Evolutionary conservation across 2,888 invertebrate species (phyloP).

Genomic region (Heliothis peltigera): DNA sequence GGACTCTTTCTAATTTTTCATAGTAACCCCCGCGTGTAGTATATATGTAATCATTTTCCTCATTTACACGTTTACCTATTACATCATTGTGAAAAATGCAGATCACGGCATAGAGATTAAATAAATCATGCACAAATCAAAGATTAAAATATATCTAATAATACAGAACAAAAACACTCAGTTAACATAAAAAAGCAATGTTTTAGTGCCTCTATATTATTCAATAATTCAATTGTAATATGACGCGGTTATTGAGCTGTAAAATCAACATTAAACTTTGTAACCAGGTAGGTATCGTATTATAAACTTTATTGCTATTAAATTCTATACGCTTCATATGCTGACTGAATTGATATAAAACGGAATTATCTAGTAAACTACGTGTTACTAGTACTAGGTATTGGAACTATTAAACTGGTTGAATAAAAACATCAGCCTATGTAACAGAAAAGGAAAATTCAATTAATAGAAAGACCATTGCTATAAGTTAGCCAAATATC

Average conservation of each 20-base stretch:
- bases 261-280: conserved; percentile 25
- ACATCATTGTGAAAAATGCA: no score
- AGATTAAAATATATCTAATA: neutral
- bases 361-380: neutral
- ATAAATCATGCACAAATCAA: neutral
- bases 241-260: conserved; percentile 3
- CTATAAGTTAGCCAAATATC: neutral
- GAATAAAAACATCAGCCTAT: neutral
- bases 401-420: no score
- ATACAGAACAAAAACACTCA: neutral
- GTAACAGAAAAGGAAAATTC: neutral
- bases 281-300: neutral
- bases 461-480: neutral
- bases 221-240: conserved; percentile 12
- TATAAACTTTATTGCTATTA: conserved; percentile 6
- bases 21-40: no score
- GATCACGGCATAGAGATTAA: neutral
- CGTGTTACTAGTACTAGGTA: neutral
- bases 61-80: no score
- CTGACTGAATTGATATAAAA: neutral
- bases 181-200: neutral
- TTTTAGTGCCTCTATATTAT: neutral
- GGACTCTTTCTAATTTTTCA: no score
- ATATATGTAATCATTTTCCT: no score
- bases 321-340: conserved; percentile 13